Evolutionary conservation across 2,888 invertebrate species (phyloP).

Genomic region (Cataglyphis livida): DNA sequence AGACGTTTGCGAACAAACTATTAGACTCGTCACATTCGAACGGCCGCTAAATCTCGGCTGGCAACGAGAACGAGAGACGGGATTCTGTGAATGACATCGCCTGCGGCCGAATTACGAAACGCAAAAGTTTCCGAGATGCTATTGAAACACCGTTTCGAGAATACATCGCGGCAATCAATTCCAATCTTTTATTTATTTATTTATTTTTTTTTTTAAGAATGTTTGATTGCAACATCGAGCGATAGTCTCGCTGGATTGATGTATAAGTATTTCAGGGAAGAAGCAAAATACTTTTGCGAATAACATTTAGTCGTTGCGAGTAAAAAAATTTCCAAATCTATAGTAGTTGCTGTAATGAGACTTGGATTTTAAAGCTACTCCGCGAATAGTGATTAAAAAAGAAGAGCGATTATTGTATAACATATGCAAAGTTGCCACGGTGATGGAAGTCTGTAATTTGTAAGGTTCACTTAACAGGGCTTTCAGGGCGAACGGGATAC

Average conservation of each 20-base stretch:
- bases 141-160: neutral
- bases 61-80: constrained; percentile 13
- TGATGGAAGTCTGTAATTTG: constrained; percentile 38
- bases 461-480: constrained; percentile 31
- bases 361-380: neutral
- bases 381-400: neutral
- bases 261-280: neutral
- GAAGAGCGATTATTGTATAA: neutral
- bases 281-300: neutral
- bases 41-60: constrained; percentile 24
- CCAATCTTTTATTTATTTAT: neutral
- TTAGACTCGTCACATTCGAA: constrained; percentile 39
- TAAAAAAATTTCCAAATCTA: neutral
- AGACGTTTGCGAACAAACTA: constrained; percentile 25
- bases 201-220: neutral
- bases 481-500: neutral
- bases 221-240: neutral
- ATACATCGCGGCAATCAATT: constrained; percentile 17
- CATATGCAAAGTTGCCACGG: constrained; percentile 23
- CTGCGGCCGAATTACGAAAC: neutral
- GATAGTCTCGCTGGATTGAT: neutral
- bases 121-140: neutral
- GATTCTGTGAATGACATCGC: constrained; percentile 10
- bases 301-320: neutral
- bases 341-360: neutral